phyloP scores from a whole-genome alignment of 2,113 vertebrate species.

The Macrotus californicus region DNA sequence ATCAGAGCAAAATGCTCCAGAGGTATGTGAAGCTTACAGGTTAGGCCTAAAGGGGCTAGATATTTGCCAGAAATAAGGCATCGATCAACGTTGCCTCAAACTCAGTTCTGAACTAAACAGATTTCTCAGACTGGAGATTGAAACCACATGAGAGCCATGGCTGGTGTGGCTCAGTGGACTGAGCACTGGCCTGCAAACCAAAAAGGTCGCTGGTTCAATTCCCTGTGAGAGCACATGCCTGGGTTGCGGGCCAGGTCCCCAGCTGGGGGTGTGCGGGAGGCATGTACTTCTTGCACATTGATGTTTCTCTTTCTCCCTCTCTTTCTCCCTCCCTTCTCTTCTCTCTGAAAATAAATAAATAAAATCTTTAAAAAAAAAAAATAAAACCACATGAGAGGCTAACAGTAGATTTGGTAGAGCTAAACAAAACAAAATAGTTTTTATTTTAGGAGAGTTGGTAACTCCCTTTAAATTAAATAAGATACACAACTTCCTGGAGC shows the following conservation, averaged over 20 bases:
- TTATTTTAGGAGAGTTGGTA: slow-evolving; percentile 18
- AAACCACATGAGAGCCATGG: slow-evolving; percentile 12
- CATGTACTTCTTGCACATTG: too few species aligned
- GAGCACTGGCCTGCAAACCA: too few species aligned
- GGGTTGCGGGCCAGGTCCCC: too few species aligned
- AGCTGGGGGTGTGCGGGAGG: too few species aligned
- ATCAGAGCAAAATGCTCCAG: neutral
- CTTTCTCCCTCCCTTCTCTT: too few species aligned
- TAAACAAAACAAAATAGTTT: neutral
- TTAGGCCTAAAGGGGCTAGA: neutral
- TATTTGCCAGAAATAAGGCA: slow-evolving; percentile 19
- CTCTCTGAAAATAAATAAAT: too few species aligned
- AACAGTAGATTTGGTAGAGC: neutral
- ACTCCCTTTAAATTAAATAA: slow-evolving; percentile 8
- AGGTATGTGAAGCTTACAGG: neutral
- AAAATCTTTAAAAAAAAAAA: too few species aligned
- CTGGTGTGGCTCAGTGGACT: too few species aligned
- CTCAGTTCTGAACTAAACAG: neutral
- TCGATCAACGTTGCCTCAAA: neutral
- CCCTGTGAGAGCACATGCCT: too few species aligned
- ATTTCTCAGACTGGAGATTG: slow-evolving; percentile 15
- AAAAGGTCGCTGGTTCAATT: too few species aligned
- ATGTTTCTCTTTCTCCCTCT: too few species aligned
- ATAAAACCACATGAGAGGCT: slow-evolving; percentile 27
- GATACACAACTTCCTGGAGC: neutral